Base-by-base conservation (phyloP, 2,888 invertebrate genomes). In the Nemotelus pantherinus region DNA sequence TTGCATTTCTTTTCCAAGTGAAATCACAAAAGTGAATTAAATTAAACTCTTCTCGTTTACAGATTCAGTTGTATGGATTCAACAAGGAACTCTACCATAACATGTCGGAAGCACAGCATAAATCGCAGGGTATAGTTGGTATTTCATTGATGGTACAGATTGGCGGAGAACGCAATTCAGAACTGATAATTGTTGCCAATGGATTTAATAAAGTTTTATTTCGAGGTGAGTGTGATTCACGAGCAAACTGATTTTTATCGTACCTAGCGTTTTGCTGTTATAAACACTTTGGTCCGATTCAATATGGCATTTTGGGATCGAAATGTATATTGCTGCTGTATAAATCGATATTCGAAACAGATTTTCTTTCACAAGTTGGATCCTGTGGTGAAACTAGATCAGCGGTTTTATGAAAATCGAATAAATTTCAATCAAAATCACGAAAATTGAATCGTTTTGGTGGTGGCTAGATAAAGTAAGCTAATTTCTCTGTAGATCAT, bases 41-140 rank as follows among this genome's bases (percentile, higher is more conserved):
- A 25, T 25, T 25, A 0, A 25, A 25, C 25, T 25, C 25, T 25
- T 25, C 25, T 25, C 25, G 25, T 25, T 45, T 44, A 68, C 70
- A 98, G 98, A 95, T 99, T 83, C 98, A 99, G 88, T 89, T 98
- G 78, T 95, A 97, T 83, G 98, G 98, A 2, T 99, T 96, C 89
- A 99, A 99, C 87, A 95, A 95, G 81, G 98, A 98, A 87, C 89
- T 99, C 76, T 99, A 99, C 88, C 94, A 95, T 86, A 99, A 98
- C 87, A 95, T 97, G 93, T 94, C 96, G 47, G 96, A 97, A 86
- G 98, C 98, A 3, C 95, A 95, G 84, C 95, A 95, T 87, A 96
- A 97, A 86, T 96, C 98, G n/a, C 95, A 98, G 85, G 99, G 99
- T 79, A 92, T 99, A 81, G 95, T 98, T 39, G 98, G 95, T 44